Base-by-base conservation (phyloP, 2,888 invertebrate genomes). In the Patella depressa region DNA sequence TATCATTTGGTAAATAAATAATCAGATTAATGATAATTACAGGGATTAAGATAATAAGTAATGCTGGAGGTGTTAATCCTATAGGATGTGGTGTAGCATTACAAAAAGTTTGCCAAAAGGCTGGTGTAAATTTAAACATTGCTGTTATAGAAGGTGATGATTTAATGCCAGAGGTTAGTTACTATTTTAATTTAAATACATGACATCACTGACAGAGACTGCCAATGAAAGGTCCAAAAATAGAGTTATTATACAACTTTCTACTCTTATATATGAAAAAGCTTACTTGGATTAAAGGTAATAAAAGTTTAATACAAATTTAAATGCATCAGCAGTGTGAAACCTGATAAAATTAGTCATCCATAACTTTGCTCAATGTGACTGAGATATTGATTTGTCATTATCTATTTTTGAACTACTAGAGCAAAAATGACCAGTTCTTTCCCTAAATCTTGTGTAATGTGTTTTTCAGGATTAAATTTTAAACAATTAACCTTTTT, bases 1-100 rank as follows among this genome's bases (percentile, higher is more conserved):
- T 45, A 45, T 45, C 45, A 1, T 45, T 9, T 45, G 7, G 9
- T 45, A 45, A 45, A 9, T 45, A 45, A 45, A 45, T 45, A 45
- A 45, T 45, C 45, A 45, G 7, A 45, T 45, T 45, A 45, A 45
- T 45, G 45, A 45, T 45, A 9, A 71, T 75, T 80, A n/a, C 78
- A 92, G 93, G 92, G 55, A 90, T 93, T 15, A 88, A 90, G 69
- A 91, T 93, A 15, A 87, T 93, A 15, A 91, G 92, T 76, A 93
- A 93, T 90, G 93, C 93, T 75, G 93, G 93, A 17, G 93, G 93
- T 53, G 91, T 93, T 55, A 93, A 93, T 81, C 93, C 93, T 17
- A 81, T 83, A n/a, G 87, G 90, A 0, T 93, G 93, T 89, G 92
- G 92, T 77, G 88, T 87, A 54, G 91, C 91, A 3, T 79, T 93